A percentile compares a stretch with the other conserved stretches of the same genome.
These are phyloP conservation scores for Coreius guichenoti DNA, from an alignment of 2,797 vertebrate genomes.

Conservation along the genomic window DNA sequence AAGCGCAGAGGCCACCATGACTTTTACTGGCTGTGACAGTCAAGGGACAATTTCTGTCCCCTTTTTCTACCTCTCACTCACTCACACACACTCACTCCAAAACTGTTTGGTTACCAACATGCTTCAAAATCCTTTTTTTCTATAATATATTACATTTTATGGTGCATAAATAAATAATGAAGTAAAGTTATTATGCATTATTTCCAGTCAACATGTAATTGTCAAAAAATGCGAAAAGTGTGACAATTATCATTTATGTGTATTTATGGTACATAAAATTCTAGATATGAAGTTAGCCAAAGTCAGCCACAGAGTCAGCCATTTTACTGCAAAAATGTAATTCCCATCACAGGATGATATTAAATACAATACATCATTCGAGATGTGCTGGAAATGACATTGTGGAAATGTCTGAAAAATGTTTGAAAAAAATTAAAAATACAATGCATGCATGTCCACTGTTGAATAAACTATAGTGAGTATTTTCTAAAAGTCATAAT, in stretches of 20 bases:
- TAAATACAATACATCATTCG: neutral
- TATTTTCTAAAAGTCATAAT: neutral
- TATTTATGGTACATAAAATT: neutral
- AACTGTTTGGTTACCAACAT: neutral
- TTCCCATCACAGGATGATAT: neutral
- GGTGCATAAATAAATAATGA: too few species aligned
- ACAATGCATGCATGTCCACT: neutral
- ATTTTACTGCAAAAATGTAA: neutral
- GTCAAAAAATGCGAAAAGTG: neutral
- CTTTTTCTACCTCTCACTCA: constrained; percentile 8
- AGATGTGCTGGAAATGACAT: neutral
- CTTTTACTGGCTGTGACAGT: constrained; percentile 27
- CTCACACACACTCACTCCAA: too few species aligned
- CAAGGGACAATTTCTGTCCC: neutral
- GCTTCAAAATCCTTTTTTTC: neutral
- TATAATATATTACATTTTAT: too few species aligned
- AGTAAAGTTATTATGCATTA: neutral
- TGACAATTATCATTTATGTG: neutral
- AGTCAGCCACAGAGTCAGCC: neutral
- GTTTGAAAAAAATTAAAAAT: neutral
- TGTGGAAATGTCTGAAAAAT: neutral
- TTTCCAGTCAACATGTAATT: neutral
- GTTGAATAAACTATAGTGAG: neutral
- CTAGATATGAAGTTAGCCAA: neutral
- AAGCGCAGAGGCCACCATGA: constrained; percentile 25